A percentile compares a stretch with the other conserved stretches of the same genome.
Evolutionary conservation across 2,888 invertebrate species (phyloP).

Genomic region (Tenthredo mesomela): DNA sequence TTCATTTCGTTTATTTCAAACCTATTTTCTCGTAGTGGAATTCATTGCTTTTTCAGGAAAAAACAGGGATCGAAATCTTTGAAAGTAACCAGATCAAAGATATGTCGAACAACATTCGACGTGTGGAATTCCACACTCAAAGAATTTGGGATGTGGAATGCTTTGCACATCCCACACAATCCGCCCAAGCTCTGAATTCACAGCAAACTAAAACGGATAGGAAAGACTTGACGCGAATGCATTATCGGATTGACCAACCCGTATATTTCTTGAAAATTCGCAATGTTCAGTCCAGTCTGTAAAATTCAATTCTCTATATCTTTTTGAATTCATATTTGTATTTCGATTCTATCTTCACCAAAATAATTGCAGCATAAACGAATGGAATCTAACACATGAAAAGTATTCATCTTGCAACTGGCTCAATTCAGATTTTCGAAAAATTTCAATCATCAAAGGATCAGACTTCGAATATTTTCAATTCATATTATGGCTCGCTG

Average conservation of each 20-base stretch:
- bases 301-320: background rate
- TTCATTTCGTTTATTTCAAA: background rate
- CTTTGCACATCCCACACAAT: background rate
- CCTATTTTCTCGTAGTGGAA: background rate
- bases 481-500: background rate
- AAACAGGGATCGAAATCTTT: background rate
- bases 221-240: background rate
- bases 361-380: background rate
- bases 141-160: background rate
- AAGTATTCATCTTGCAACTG: background rate
- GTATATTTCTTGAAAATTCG: background rate
- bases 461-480: background rate
- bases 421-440: background rate
- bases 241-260: background rate
- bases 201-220: background rate
- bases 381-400: background rate
- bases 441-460: background rate
- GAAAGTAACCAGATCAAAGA: background rate
- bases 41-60: background rate
- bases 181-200: background rate
- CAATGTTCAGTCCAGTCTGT: background rate
- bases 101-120: background rate
- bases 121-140: background rate
- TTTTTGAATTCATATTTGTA: background rate
- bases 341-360: background rate